Percentiles rank a stretch among this genome's conserved stretches.
Evolutionary conservation across 2,888 invertebrate species (phyloP).

Genomic region (Rotaria magnacalcarata): DNA sequence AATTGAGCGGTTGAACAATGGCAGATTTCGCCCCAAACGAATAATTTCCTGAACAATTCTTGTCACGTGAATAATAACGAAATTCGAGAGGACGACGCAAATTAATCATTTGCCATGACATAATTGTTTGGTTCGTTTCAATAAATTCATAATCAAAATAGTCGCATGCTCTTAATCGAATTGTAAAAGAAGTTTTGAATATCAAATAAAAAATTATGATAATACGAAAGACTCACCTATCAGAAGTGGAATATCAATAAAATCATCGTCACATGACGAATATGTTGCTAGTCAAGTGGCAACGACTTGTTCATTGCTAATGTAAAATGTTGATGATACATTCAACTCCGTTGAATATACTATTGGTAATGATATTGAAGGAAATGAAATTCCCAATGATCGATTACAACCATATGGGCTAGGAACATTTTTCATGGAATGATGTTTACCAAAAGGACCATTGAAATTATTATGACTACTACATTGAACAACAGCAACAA

Average conservation of each 20-base stretch:
- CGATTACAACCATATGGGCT: no score
- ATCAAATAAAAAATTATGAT: neutral
- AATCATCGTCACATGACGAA: slow-evolving; percentile 16
- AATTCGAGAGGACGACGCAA: neutral
- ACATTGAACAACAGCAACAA: no score
- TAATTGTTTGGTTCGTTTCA: neutral
- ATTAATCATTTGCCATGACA: slow-evolving; percentile 9
- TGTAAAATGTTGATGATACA: neutral
- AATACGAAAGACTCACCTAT: neutral
- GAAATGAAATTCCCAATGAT: no score
- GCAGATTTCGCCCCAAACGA: neutral
- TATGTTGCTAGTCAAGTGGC: neutral
- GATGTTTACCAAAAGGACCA: no score
- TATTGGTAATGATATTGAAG: no score
- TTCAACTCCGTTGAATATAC: no score
- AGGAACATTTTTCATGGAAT: no score
- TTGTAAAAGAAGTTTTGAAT: neutral
- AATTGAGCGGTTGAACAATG: neutral
- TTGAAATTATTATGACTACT: no score
- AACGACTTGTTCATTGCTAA: neutral
- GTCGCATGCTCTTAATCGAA: neutral
- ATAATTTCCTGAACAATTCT: slow-evolving; percentile 11
- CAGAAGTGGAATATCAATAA: neutral
- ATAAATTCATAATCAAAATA: slow-evolving; percentile 34
- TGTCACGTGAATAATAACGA: slow-evolving; percentile 7